These are phyloP conservation scores for Monoplex corrugatus DNA, from an alignment of 2,888 invertebrate species.

Conservation along the genomic window DNA sequence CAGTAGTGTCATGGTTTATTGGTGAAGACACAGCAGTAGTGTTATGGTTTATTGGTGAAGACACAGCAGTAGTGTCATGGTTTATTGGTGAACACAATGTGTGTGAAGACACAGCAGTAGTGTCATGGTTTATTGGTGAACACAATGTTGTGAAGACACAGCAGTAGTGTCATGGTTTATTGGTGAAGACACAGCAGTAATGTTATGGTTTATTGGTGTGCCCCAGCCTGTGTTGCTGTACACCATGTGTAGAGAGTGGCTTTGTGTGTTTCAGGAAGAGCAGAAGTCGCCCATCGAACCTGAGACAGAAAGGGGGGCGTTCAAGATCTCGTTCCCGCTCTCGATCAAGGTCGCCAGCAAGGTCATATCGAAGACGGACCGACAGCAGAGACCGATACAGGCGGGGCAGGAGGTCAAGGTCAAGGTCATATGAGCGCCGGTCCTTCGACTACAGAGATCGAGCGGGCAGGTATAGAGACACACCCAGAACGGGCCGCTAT, in stretches of 20 bases:
- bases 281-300: conserved; percentile 39
- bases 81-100: too few species aligned
- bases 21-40: too few species aligned
- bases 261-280: conserved; percentile 45
- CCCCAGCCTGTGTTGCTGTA: neutral
- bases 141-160: too few species aligned
- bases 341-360: conserved; percentile 51
- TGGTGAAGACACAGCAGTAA: too few species aligned
- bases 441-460: conserved; percentile 17
- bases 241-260: neutral
- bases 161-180: too few species aligned
- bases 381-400: conserved; percentile 21
- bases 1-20: too few species aligned
- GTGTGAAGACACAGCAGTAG: too few species aligned
- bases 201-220: too few species aligned
- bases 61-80: too few species aligned
- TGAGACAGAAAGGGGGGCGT: conserved; percentile 39
- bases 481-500: conserved; percentile 36
- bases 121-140: too few species aligned
- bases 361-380: conserved; percentile 36
- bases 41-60: too few species aligned
- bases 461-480: conserved; percentile 19
- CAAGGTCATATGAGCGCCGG: conserved; percentile 63
- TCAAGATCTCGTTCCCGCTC: conserved; percentile 62
- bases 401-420: conserved; percentile 57